Percentiles rank a stretch among this genome's conserved stretches.
These are phyloP conservation scores for Globia sparganii DNA, from an alignment of 2,888 invertebrate genomes.

Conservation along the genomic window DNA sequence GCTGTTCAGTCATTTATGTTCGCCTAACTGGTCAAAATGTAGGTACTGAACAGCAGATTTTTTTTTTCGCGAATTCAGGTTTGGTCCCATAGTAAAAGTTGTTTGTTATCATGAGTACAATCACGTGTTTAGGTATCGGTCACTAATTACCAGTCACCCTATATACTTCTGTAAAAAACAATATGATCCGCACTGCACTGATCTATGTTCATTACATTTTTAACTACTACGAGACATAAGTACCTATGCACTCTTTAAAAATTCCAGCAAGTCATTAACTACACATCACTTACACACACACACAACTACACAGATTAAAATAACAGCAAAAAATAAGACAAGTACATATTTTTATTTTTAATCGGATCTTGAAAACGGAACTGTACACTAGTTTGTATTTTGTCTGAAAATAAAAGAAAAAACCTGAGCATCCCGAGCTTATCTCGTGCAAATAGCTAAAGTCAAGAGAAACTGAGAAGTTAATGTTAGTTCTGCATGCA, in stretches of 20 bases:
- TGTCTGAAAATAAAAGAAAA: constrained; percentile 26
- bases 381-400: neutral
- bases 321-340: neutral
- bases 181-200: neutral
- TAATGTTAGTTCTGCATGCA: constrained; percentile 37
- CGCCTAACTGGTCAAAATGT: too few species aligned
- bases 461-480: constrained; percentile 8
- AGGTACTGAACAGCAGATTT: too few species aligned
- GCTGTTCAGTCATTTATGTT: too few species aligned
- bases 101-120: too few species aligned
- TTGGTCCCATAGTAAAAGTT: too few species aligned
- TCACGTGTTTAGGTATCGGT: too few species aligned
- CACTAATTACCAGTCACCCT: too few species aligned
- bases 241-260: neutral
- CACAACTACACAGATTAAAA: neutral
- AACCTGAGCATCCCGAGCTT: constrained; percentile 1
- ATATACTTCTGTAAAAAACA: neutral
- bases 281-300: neutral
- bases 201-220: neutral
- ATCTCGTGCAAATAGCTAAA: constrained; percentile 36
- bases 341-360: neutral
- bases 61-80: too few species aligned
- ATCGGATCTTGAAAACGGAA: neutral
- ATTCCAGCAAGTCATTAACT: neutral
- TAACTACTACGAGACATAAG: too few species aligned